Conservation (phyloP, 2,888 invertebrate species). For the Noctua janthina region DNA sequence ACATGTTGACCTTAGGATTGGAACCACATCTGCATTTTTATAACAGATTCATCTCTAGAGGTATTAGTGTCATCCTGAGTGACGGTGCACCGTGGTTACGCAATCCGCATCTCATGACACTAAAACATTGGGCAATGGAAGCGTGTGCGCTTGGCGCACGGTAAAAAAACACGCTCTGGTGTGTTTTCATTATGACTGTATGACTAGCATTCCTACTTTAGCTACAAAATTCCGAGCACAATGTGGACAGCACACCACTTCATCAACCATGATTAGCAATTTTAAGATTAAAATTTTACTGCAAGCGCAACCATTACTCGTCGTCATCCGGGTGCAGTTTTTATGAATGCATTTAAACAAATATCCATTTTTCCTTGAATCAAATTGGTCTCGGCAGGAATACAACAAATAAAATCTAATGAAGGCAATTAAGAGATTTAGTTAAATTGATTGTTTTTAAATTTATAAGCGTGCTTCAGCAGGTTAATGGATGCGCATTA, state of each 20-base stretch:
- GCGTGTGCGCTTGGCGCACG: neutral
- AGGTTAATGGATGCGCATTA: slow-evolving; percentile 22
- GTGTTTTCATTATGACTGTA: neutral
- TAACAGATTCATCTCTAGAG: neutral
- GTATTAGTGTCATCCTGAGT: neutral
- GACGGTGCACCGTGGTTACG: neutral
- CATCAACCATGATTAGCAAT: neutral
- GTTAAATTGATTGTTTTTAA: slow-evolving; percentile 35
- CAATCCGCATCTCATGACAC: neutral
- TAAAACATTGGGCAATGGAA: neutral
- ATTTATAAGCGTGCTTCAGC: slow-evolving; percentile 23
- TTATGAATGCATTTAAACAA: slow-evolving; percentile 1
- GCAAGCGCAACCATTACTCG: neutral
- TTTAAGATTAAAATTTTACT: neutral
- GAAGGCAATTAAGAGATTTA: slow-evolving; percentile 20
- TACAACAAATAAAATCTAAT: slow-evolving; percentile 36
- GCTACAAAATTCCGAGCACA: neutral
- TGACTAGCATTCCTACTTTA: neutral
- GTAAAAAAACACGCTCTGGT: neutral
- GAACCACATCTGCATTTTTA: neutral
- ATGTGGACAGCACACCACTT: neutral
- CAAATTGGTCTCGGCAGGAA: neutral
- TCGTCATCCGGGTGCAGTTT: neutral
- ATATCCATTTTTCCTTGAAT: slow-evolving; percentile 14
- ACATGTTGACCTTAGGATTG: neutral